Evolutionary conservation across 2,113 vertebrate species (phyloP).

Genomic region (Rhinopomastus cyanomelas): DNA sequence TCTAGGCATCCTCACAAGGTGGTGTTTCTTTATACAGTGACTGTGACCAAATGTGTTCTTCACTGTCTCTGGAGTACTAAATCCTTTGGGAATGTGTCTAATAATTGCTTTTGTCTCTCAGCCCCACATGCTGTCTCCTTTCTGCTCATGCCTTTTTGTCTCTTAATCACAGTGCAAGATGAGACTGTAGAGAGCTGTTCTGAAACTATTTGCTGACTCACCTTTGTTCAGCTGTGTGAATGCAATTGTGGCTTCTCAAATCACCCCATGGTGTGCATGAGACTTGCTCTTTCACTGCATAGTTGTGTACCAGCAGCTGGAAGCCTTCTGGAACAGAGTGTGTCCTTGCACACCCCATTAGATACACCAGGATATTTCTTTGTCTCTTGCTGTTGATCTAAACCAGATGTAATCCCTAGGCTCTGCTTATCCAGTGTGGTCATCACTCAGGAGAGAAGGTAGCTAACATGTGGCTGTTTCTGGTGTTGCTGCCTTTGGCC

Average conservation of each 20-base stretch:
- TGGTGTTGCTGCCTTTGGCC: background rate
- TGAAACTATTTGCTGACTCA: slow-evolving; percentile 10
- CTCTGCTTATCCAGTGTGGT: background rate
- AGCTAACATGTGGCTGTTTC: background rate
- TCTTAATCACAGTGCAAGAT: background rate
- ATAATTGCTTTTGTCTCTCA: background rate
- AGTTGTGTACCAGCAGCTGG: background rate
- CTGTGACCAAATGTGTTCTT: background rate
- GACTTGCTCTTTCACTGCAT: background rate
- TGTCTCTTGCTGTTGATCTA: slow-evolving; percentile 8
- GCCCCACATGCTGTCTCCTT: background rate
- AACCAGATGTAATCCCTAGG: background rate
- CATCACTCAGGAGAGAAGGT: background rate
- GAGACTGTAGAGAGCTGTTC: background rate
- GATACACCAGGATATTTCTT: background rate
- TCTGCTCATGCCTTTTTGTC: background rate
- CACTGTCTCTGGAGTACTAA: background rate
- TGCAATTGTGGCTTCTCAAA: background rate
- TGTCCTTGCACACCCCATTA: background rate
- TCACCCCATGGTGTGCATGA: background rate
- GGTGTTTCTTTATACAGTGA: background rate
- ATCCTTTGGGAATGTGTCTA: background rate
- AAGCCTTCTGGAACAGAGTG: background rate
- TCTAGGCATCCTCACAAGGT: background rate
- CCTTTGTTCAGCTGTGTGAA: background rate